These are phyloP conservation scores for Thaumatotibia leucotreta DNA, from an alignment of 1,140 invertebrate species.

Conservation along the genomic window DNA sequence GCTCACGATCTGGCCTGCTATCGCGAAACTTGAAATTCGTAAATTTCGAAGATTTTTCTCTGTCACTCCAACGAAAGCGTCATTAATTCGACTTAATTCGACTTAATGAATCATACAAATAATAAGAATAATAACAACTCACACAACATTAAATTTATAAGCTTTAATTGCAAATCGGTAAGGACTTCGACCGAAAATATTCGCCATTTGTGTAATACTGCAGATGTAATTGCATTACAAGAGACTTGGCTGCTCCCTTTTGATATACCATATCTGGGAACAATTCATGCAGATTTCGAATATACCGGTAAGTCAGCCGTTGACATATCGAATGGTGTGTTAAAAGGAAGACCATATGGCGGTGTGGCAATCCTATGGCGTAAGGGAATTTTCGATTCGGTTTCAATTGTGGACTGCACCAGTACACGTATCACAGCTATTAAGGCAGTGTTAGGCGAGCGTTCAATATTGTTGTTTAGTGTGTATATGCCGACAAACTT, in stretches of 20 bases:
- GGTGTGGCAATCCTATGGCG: background rate
- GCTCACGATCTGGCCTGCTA: too few relatives aligned
- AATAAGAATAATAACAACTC: background rate
- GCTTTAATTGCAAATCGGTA: background rate
- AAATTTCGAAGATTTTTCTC: too few relatives aligned
- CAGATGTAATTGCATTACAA: background rate
- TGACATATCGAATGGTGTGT: background rate
- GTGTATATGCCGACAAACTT: background rate
- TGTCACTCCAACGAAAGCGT: too few relatives aligned
- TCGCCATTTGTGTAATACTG: background rate
- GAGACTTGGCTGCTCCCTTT: background rate
- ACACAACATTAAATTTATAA: background rate
- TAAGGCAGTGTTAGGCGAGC: background rate
- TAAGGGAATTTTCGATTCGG: background rate
- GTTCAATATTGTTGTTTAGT: background rate
- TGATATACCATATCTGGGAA: background rate
- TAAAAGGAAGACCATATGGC: background rate
- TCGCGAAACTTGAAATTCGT: too few relatives aligned
- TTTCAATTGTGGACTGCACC: background rate
- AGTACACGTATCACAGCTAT: background rate
- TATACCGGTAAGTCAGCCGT: background rate
- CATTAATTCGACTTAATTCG: too few relatives aligned
- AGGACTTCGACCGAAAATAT: background rate
- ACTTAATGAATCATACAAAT: too few relatives aligned
- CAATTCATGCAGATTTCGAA: background rate